phyloP scores from a whole-genome alignment of 2,797 vertebrate genomes.

The Ctenopoma multispine region DNA sequence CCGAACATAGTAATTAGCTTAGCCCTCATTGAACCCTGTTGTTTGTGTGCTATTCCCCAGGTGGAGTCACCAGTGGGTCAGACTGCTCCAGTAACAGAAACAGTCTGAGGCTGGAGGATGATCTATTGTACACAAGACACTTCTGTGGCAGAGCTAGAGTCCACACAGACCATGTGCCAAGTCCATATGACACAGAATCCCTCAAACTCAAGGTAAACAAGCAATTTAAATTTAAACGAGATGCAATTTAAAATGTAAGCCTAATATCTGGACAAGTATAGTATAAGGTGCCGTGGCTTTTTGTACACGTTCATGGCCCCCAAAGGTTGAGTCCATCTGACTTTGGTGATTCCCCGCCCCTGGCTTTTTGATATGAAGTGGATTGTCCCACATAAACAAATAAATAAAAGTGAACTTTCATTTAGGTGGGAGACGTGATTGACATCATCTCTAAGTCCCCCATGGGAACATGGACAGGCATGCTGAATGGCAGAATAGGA shows the following conservation, averaged over 20 bases:
- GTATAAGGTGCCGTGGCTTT: too few species aligned
- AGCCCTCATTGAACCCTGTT: conserved; percentile 15
- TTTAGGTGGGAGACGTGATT: conserved; percentile 93
- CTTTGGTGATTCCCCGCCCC: too few species aligned
- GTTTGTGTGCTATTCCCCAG: conserved; percentile 72
- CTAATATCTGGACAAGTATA: too few species aligned
- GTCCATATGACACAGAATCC: conserved; percentile 95
- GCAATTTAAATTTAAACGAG: background rate
- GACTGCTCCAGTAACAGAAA: conserved; percentile 91
- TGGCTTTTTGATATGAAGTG: too few species aligned
- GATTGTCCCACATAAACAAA: background rate
- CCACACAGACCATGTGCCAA: conserved; percentile 93
- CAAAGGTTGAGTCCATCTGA: too few species aligned
- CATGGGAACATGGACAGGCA: conserved; percentile 96
- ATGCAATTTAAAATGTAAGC: too few species aligned
- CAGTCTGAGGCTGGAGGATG: conserved; percentile 91
- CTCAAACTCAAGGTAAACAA: conserved; percentile 91
- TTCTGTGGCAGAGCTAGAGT: conserved; percentile 92
- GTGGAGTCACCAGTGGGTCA: conserved; percentile 93
- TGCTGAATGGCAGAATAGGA: conserved; percentile 91
- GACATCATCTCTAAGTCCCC: conserved; percentile 93
- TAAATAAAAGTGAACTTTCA: background rate
- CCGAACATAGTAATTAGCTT: background rate
- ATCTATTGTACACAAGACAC: conserved; percentile 80
- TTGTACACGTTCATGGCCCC: too few species aligned